Base-by-base conservation (phyloP, 2,888 invertebrate genomes). In the Caenorhabditis sp. region DNA sequence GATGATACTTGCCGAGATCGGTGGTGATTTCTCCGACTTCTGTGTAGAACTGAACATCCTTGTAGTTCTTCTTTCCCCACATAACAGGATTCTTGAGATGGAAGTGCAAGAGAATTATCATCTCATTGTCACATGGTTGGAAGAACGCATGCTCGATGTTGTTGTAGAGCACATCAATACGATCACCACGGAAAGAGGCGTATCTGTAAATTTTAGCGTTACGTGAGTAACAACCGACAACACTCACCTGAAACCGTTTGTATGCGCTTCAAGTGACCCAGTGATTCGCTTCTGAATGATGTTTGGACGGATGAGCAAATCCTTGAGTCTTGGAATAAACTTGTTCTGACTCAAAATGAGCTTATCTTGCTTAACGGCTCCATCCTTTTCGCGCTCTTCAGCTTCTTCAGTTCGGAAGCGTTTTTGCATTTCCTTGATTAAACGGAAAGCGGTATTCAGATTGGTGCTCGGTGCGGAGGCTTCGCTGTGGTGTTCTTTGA, bases 11-110 rank as follows among this genome's bases (percentile, higher is more conserved):
- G 58, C 98, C 98, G 90, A 99, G 94, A 94, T 99, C 99, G 0
- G 99, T 99, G 0, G 98, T 98, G 80, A 99, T 98, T 94, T 99
- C 99, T 90, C 99, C 99, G 70, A 99, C 99, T 94, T 99, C 99
- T 0, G 99, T 99, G 93, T 98, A 99, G 94, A 99, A 99, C 93
- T 99, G 98, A 6, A 88, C 79, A 61, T 87, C 86, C 83, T 84
- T 80, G 70, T 99, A 98, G 92, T 99, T 98, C 94, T 99, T 99
- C 94, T 97, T 97, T 89, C 98, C 98, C 94, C 98, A 99, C 96
- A 99, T 96, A 85, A 99, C 99, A 35, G 99, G 98, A 93, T 99
- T 97, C 94, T 97, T 98, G 83, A 99, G 94, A 94, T 99, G 97
- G 93, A 99, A 99, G 94, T 99, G 99, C 80, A 99, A 94, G 31